Evolutionary conservation across 2,113 vertebrate species (phyloP), one percentile per base, ranked within the genome.

Genomic region (Cebidichthys violaceus): DNA sequence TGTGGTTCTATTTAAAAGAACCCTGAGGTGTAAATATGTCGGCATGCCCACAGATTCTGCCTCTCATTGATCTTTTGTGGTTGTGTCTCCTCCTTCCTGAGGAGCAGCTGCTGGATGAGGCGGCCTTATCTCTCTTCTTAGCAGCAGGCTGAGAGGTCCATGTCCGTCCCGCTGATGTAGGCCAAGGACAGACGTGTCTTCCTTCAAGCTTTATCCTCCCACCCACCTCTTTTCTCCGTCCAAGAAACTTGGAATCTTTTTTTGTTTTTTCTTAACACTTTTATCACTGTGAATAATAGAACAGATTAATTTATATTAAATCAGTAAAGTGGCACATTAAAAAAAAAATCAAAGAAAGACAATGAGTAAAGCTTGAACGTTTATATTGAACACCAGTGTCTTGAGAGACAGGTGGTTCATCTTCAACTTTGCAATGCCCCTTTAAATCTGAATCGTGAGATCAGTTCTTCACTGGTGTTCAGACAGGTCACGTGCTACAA

Each of bases 71-170:
- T 22, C 55, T 47, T 7, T 52, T 64, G 13, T 60, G 62, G 8
- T 17, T 24, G 17, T 43, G 41, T 59, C n/a, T 86, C n/a, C 52
- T 70, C 52, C 61, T 61, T 75, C 24, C 69, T 7, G 37, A 54
- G 39, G 10, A 70, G 72, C 87, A 89, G 88, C 88, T 89, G 90
- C 76, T 41, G 14, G 31, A 52, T 41, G 60, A 77, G 20, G 62
- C 14, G 20, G 18, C 31, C 41, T 85, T 81, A 81, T 88, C 86
- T 82, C 9, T 39, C 17, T 35, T 69, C 31, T 66, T 10, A 20
- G 17, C 31, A 10, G 43, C 7, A 9, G 1, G n/a, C 45, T 31
- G 33, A 69, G 0, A 57, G 66, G 31, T 54, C 57, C 43, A 60
- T 5, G 50, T 79, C 62, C 0, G 0, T 66, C 57, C 7, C 29